Base-by-base conservation (phyloP, 2,113 vertebrate species). In the Setophaga coronata region DNA sequence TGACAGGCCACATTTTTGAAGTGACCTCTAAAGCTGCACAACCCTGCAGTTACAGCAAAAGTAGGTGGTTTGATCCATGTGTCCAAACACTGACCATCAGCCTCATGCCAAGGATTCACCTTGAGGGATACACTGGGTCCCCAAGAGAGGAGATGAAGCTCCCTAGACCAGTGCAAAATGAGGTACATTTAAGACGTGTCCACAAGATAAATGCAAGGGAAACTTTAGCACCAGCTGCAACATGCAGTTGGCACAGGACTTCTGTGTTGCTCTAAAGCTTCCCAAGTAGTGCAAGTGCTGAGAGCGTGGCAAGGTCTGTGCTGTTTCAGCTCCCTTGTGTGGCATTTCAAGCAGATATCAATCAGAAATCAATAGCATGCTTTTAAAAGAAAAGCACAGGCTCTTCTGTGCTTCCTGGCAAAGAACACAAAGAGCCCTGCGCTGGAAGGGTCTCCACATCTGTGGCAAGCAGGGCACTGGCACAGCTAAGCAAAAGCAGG, bases 11-110 rank as follows among this genome's bases (percentile, higher is more conserved):
- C 33, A 14, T 77, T 89, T 90, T 73, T 82, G 42, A 83, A 86
- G 57, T 0, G 1, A 64, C 48, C n/a, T 69, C 80, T 87, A 62
- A 80, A 64, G 60, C 72, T 50, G 18, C 25, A 33, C 51, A 89
- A 45, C 19, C 16, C 69, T 76, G 67, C 38, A 81, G 60, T 47
- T 28, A 17, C 47, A 65, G 61, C 61, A 72, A 64, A 74, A 85
- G 58, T 21, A 36, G 9, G 67, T 0, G 4, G 25, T 57, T 74
- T 8, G 6, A 45, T 56, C 48, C 26, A 10, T 12, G 12, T 19
- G 25, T 33, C 43, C 1, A 10, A 45, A 42, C 20, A 28, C 3
- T 1, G 7, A 23, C 14, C 0, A 1, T 17, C 36, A 29, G 23
- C 34, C 33, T 42, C 18, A 12, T 5, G 28, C 14, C 21, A 45